These are phyloP conservation scores for Nephotettix cincticeps DNA, from an alignment of 1,140 invertebrate genomes.

Conservation along the genomic window DNA sequence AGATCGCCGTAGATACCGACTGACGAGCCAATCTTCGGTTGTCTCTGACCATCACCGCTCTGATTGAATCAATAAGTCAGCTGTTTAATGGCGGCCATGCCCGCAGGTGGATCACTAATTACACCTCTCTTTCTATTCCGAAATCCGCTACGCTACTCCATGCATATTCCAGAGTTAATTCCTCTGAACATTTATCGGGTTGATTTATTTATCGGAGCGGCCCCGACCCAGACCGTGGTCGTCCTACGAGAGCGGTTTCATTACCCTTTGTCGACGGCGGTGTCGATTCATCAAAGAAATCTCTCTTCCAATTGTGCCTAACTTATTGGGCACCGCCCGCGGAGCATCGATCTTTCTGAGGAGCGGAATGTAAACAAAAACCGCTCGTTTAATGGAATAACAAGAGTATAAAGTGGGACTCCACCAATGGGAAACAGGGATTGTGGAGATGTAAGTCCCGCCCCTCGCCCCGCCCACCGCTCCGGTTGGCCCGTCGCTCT, in stretches of 20 bases:
- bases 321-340: constrained; percentile 17
- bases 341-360: not conserved
- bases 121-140: not conserved
- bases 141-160: not conserved
- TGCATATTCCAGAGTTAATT: constrained; percentile 12
- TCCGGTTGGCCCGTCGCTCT: not conserved
- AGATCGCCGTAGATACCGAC: constrained; percentile 1
- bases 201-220: constrained; percentile 19
- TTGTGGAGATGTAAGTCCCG: not conserved
- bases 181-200: constrained; percentile 6
- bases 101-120: not conserved
- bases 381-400: constrained; percentile 23
- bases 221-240: not conserved
- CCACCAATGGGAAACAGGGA: constrained; percentile 10
- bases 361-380: constrained; percentile 27
- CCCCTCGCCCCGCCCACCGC: not conserved
- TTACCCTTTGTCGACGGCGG: constrained; percentile 21
- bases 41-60: not conserved
- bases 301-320: constrained; percentile 25
- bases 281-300: constrained; percentile 6
- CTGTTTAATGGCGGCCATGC: not conserved
- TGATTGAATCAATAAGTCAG: constrained; percentile 22
- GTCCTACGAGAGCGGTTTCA: constrained; percentile 9
- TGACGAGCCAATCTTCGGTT: constrained; percentile 6
- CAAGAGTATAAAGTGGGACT: not conserved